These are phyloP conservation scores for Noctua fimbriata DNA, from an alignment of 2,888 invertebrate species.

Conservation along the genomic window DNA sequence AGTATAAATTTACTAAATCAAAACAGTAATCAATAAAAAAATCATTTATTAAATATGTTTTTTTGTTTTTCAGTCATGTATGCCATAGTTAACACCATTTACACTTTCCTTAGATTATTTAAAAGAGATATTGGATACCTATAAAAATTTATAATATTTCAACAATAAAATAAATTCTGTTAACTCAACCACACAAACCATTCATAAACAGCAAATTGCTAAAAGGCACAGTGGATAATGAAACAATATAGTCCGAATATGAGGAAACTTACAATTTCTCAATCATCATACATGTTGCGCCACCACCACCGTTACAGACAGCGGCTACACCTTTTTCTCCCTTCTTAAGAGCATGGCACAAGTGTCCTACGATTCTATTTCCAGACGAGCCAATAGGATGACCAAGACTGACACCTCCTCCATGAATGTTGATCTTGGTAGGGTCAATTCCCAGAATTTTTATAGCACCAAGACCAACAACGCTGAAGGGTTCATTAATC, in stretches of 20 bases:
- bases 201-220: conserved; percentile 66
- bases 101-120: conserved; percentile 60
- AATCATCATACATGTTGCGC: conserved; percentile 98
- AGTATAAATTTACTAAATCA: too few species aligned
- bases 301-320: conserved; percentile 98
- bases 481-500: conserved; percentile 99
- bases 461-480: conserved; percentile 98
- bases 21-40: conserved; percentile 59
- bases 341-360: conserved; percentile 96
- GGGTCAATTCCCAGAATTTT: conserved; percentile 96
- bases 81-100: conserved; percentile 54
- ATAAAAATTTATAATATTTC: conserved; percentile 53
- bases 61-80: conserved; percentile 68
- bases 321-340: conserved; percentile 98
- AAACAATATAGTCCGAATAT: conserved; percentile 63
- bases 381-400: conserved; percentile 99
- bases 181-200: conserved; percentile 62
- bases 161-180: conserved; percentile 67
- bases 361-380: conserved; percentile 97
- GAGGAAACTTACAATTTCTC: conserved; percentile 95
- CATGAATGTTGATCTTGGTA: conserved; percentile 98
- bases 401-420: conserved; percentile 99
- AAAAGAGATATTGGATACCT: conserved; percentile 44
- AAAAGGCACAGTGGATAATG: conserved; percentile 73
- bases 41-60: conserved; percentile 67